These are phyloP conservation scores for Monodelphis domestica DNA, from an alignment of 2,797 vertebrate genomes.

Conservation along the genomic window DNA sequence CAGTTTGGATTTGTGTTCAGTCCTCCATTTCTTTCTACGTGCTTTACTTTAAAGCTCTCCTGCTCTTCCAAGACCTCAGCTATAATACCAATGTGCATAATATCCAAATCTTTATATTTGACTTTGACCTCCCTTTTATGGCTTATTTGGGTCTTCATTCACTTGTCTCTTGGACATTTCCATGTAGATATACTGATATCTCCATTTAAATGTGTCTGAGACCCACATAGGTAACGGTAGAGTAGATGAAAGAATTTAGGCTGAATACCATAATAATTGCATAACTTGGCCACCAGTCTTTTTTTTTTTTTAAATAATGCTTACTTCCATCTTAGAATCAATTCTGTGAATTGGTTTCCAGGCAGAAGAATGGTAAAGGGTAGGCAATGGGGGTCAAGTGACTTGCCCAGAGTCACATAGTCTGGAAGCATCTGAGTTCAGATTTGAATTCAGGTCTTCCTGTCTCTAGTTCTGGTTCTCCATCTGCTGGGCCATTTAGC, in stretches of 20 bases:
- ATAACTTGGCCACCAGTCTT: background rate
- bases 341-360: too few species aligned
- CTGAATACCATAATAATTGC: background rate
- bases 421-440: too few species aligned
- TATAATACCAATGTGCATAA: background rate
- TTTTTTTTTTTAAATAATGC: too few species aligned
- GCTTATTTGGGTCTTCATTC: background rate
- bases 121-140: background rate
- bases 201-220: background rate
- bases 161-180: background rate
- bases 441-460: too few species aligned
- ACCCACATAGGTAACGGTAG: background rate
- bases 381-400: too few species aligned
- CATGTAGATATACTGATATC: background rate
- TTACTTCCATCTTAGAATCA: too few species aligned
- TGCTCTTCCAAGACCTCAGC: background rate
- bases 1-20: background rate
- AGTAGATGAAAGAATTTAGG: background rate
- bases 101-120: background rate
- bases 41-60: background rate
- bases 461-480: too few species aligned
- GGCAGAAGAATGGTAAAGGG: too few species aligned
- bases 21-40: background rate
- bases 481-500: too few species aligned
- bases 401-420: too few species aligned